Base-by-base conservation (phyloP, 1,140 invertebrate genomes). In the Saccostrea glomerata region DNA sequence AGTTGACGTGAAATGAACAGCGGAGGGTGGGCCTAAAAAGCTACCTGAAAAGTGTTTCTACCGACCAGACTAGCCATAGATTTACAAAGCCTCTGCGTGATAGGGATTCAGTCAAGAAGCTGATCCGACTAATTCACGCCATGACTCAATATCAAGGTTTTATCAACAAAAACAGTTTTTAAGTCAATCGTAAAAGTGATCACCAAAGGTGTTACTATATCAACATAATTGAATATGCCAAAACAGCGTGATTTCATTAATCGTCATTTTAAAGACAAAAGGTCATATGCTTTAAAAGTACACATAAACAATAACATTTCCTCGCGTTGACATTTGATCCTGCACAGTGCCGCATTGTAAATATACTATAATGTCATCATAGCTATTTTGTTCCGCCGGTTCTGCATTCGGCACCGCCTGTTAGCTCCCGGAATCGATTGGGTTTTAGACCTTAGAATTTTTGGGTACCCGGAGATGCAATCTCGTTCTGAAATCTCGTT, bases 1-100 rank as follows among this genome's bases (percentile, higher is more conserved):
- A 77, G 70, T 30, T 77, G 70, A 77, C 70, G 12, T 77, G 25
- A 77, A 77, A 77, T 77, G 70, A 77, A 77, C 70, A 77, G 25
- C 70, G 36, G 70, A 77, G 25, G 70, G 70, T 77, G 23, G 70
- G 7, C 70, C 70, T 30, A 25, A 77, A 36, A 77, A 77, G 70
- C 70, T 23, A 77, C 70, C 70, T 36, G 58, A 36, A 77, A 25
- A 25, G 25, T 12, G 23, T 25, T 63, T 77, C 25, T 77, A 77
- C 13, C 70, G 70, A 25, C 13, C 70, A 5, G 15, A 36, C 47
- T 47, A 47, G n/a, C 58, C n/a, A 17, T 17, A 36, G 3, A 77
- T 77, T 13, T 30, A 13, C 13, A 30, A 30, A 25, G 60, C 20
- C 66, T 23, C 70, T 36, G 70, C 70, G 25, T 25, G 70, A 77